Conservation (phyloP, 2,797 vertebrate species). For the Tympanoctomys barrerae region DNA sequence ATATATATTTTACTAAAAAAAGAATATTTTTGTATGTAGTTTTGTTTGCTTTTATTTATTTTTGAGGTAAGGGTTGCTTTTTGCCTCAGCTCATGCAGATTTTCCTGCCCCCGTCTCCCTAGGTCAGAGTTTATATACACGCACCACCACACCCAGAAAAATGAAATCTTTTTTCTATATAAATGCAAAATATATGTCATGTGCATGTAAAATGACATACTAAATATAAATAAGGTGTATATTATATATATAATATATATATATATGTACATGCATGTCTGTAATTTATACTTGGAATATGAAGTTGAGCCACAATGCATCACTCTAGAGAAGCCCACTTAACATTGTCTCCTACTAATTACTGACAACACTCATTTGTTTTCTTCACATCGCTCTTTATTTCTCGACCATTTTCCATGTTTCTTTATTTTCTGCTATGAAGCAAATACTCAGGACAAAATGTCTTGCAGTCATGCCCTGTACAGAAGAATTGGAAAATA, state of each 20-base stretch:
- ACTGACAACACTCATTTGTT: neutral
- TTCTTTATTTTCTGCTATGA: neutral
- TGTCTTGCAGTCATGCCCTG: neutral
- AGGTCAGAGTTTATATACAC: neutral
- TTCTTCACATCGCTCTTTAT: neutral
- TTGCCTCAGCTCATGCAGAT: neutral
- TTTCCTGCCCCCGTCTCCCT: neutral
- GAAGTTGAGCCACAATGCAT: neutral
- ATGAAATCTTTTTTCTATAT: neutral
- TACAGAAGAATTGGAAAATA: neutral
- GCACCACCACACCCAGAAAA: neutral
- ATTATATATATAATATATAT: too few species aligned
- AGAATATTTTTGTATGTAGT: too few species aligned
- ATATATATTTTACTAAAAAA: too few species aligned
- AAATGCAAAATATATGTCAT: too few species aligned
- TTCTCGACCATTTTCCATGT: neutral
- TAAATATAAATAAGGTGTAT: neutral
- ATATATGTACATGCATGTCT: neutral
- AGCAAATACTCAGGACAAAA: neutral
- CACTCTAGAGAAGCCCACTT: neutral
- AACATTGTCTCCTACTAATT: neutral
- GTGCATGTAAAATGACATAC: too few species aligned
- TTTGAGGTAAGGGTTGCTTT: neutral
- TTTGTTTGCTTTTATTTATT: neutral
- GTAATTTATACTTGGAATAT: neutral